Evolutionary conservation across 2,888 invertebrate species (phyloP), one percentile per base, ranked within the genome.

Genomic region (Conchocele bisecta): DNA sequence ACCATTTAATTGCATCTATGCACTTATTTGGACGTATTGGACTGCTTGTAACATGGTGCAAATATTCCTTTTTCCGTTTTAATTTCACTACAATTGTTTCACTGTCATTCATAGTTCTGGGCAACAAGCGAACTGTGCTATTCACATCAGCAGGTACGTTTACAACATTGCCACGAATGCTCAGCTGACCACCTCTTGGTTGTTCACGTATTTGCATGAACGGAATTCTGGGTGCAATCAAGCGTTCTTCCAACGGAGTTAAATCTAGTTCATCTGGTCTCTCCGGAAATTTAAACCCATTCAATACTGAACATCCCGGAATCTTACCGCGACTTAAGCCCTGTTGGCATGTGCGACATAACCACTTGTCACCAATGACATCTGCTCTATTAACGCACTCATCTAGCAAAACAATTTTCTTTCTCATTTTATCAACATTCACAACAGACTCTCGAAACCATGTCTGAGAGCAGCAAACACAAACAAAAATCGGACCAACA

Each of bases 1-100:
- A 41, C 50, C 61, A 51, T 33, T 50, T 48, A 4, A 41, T 39
- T 33, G 50, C 50, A n/a, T n/a, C 28, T 26, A 60, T 39, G 17
- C 39, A 29, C 29, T 51, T 61, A 26, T 51, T 51, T 50, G 61
- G 61, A 28, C 61, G 28, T 13, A 60, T 26, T 33, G 24, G 48
- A 37, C 50, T 50, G 26, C 35, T 37, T 2, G 50, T 29, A 37
- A 48, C 44, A 20, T 24, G 37, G 7, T 44, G 44, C 22, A 44
- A 44, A 20, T 20, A 31, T 4, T 15, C 26, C n/a, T 48, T 20
- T 15, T 28, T 42, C 15, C 44, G 22, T 29, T 58, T 58, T 22
- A 58, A 44, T n/a, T 58, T 28, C 2, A 46, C 24, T 3, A 35
- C 11, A 20, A 58, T 58, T 22, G 58, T 58, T n/a, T 44, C 29